phyloP scores from a whole-genome alignment of 2,113 vertebrate species.

The Potamarius usumacintae region DNA sequence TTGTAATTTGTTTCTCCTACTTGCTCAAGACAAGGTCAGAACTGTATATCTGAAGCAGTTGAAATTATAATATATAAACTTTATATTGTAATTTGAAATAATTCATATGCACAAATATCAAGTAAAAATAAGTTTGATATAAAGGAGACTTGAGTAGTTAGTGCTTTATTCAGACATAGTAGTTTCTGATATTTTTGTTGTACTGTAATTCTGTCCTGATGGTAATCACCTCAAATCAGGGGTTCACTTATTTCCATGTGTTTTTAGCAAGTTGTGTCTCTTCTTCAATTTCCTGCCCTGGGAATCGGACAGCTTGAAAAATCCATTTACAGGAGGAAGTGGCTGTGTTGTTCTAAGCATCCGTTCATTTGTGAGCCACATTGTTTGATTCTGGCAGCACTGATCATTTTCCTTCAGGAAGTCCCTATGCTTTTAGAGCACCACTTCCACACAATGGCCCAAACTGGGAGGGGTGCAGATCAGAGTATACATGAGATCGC shows the following conservation, averaged over 20 bases:
- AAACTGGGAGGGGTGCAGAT: slow-evolving; percentile 54
- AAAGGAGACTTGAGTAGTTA: neutral
- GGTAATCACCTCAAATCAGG: neutral
- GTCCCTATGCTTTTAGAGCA: slow-evolving; percentile 59
- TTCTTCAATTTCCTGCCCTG: slow-evolving; percentile 67
- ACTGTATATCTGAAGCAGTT: neutral
- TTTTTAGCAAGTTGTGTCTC: slow-evolving; percentile 58
- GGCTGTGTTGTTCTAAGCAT: slow-evolving; percentile 68
- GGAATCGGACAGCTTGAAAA: slow-evolving; percentile 65
- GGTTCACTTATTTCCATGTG: slow-evolving; percentile 40
- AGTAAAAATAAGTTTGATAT: neutral
- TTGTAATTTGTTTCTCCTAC: neutral
- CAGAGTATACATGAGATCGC: slow-evolving; percentile 54
- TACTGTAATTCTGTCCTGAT: neutral
- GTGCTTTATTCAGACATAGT: neutral
- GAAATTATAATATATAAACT: neutral
- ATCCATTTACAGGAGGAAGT: slow-evolving; percentile 68
- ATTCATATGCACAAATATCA: neutral
- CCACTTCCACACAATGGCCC: slow-evolving; percentile 70
- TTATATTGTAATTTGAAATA: neutral
- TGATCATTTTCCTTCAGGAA: slow-evolving; percentile 80
- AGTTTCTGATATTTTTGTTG: neutral
- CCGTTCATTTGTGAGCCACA: slow-evolving; percentile 70
- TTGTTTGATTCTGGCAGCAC: slow-evolving; percentile 77
- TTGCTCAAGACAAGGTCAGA: neutral